phyloP scores from a whole-genome alignment of 1,140 invertebrate species.

The Drosophila biarmipes region DNA sequence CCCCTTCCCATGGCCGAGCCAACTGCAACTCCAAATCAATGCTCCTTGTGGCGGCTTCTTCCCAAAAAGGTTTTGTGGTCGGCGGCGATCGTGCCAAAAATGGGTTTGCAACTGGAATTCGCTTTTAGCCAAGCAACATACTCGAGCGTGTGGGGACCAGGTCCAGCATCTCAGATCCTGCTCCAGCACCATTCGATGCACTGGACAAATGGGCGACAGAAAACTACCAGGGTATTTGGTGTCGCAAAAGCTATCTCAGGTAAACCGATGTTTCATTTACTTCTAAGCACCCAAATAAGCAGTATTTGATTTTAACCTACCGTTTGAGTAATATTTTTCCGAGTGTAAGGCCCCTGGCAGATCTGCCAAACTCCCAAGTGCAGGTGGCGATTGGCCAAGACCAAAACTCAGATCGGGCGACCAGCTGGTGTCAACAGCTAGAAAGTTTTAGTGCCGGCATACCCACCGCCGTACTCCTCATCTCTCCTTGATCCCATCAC shows the following conservation, averaged over 20 bases:
- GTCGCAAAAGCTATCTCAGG: too few relatives aligned
- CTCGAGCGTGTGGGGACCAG: conserved; percentile 40
- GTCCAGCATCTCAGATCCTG: conserved; percentile 29
- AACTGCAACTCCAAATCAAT: conserved; percentile 65
- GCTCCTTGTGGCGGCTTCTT: conserved; percentile 55
- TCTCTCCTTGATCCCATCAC: background rate
- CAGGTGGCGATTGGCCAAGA: conserved; percentile 71
- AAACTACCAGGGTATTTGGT: background rate
- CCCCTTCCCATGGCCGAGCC: conserved; percentile 27
- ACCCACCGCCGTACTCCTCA: background rate
- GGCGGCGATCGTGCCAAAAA: conserved; percentile 75
- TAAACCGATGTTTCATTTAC: too few relatives aligned
- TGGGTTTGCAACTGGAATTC: conserved; percentile 83
- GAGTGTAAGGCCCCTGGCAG: conserved; percentile 7
- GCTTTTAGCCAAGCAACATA: conserved; percentile 70
- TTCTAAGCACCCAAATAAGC: too few relatives aligned
- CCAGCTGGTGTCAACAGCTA: conserved; percentile 77
- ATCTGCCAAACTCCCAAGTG: conserved; percentile 53
- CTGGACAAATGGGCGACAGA: background rate
- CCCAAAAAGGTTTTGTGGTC: conserved; percentile 58
- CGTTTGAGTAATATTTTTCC: conserved; percentile 5
- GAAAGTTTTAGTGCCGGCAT: conserved; percentile 68
- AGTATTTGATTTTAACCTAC: too few relatives aligned
- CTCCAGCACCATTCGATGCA: conserved; percentile 29
- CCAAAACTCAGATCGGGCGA: conserved; percentile 25